Base-by-base conservation (phyloP, 2,888 invertebrate species). In the Meteorus cinctellus region DNA sequence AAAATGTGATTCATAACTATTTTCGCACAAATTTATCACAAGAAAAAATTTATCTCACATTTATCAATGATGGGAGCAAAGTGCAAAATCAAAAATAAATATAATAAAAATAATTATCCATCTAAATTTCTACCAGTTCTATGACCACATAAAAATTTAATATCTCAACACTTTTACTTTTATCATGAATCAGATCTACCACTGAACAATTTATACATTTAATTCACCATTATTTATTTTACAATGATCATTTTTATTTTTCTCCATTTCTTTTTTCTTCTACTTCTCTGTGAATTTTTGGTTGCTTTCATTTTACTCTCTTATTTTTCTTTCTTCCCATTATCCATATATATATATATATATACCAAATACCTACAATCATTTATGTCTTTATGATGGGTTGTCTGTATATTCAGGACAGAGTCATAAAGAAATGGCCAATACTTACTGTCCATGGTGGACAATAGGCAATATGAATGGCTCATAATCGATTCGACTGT, bases 401-500 rank as follows among this genome's bases (percentile, higher is more conserved):
- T 31, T 65, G 62, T 55, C 36, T 63, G 72, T 72, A 27, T 31
- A 63, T 51, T 27, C 69, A 31, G 34, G 68, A 59, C 66, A 68
- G 72, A 76, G 80, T 83, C 82, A 80, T 85, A 85, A 85, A 84
- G 75, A 82, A 82, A 81, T 84, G 81, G 82, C 82, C 75, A 82
- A 85, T 80, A 72, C 79, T 78, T 72, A 65, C 78, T 79, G 77
- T 83, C 82, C 83, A 83, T 81, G 73, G 75, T 29, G 77, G 80
- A 84, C 81, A 84, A 84, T 83, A 77, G 81, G 51, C 55, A 60
- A 69, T 63, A 75, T 79, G 81, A 85, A 83, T 83, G 81, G 80
- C 77, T 84, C 82, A 83, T 86, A 84, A 87, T 86, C 86, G 85
- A 85, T 86, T 84, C 82, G 83, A 85, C 84, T 84, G 84, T 86